phyloP scores from a whole-genome alignment of 64 coral and sea anemone genomes.

The Montipora cactus region DNA sequence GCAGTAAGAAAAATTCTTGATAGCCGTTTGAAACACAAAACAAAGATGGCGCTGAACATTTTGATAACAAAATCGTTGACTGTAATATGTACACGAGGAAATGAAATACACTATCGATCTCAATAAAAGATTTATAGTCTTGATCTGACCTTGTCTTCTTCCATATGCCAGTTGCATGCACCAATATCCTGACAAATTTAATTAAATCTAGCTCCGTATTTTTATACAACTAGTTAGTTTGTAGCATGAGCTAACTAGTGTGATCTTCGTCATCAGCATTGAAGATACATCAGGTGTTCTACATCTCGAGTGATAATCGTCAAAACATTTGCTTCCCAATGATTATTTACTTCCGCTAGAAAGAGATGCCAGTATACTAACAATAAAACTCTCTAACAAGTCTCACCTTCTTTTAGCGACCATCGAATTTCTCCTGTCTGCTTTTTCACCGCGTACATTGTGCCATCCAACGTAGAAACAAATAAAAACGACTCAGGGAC shows the following conservation, averaged over 20 bases:
- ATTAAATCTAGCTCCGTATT: too few species aligned
- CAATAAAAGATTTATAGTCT: too few species aligned
- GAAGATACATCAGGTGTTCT: not conserved
- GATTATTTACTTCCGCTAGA: not conserved
- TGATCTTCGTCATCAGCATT: too few species aligned
- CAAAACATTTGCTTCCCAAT: not conserved
- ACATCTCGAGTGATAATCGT: not conserved
- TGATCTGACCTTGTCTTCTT: too few species aligned
- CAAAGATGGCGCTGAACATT: not conserved
- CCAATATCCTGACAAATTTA: too few species aligned
- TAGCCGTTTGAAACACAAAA: not conserved
- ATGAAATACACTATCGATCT: not conserved
- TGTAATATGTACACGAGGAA: not conserved
- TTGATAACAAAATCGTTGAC: not conserved
- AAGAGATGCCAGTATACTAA: not conserved
- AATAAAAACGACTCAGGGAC: constrained; percentile 94
- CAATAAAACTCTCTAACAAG: not conserved
- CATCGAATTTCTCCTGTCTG: constrained; percentile 90
- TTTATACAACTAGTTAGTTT: too few species aligned
- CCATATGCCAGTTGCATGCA: too few species aligned
- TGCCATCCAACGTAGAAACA: constrained; percentile 92
- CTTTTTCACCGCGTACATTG: constrained; percentile 91
- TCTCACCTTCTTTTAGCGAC: constrained; percentile 93
- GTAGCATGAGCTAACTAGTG: too few species aligned
- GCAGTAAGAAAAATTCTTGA: not conserved